Evolutionary conservation across 1,140 invertebrate genomes (phyloP), one percentile per base, ranked within the genome.

Genomic region (Drosophila murphyi): DNA sequence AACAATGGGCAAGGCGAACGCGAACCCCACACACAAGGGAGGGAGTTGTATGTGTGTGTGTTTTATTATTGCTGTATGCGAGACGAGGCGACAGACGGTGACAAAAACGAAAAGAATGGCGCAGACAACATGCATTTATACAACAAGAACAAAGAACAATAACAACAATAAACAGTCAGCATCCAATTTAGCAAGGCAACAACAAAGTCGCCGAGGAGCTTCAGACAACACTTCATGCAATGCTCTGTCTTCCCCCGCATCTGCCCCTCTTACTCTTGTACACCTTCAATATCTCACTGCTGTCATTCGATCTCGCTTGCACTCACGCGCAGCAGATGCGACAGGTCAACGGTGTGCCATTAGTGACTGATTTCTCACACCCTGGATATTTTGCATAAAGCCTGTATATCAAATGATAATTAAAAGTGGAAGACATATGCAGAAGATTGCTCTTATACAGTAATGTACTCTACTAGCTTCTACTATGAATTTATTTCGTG

Each of bases 161-260:
- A 70, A 52, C 43, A 57, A 37, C 45, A 51, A 31, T 57, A 65
- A 50, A 39, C 37, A 39, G 37, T 39, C 78, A 78, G 75, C 82
- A 87, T 76, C 76, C 82, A 87, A 87, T 87, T 87, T 87, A 87
- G 50, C 79, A 81, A 52, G 74, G 20, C 20, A 20, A 20, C 69
- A 43, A 37, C 52, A 41, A 59, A 71, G 39, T 31, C 39, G 61
- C 56, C 41, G 51, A 61, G 71, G 51, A 61, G 71, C 68, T 48
- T 72, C 81, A 81, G 72, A 73, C 72, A 43, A 20, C 20, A 62
- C 35, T 41, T 32, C 7, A 61, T 54, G 57, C 50, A 43, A 34
- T 48, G 52, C 34, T 43, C 12, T 37, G 31, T 64, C 34, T 41
- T 37, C 29, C 32, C 43, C 47, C 32, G 10, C 32, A n/a, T n/a